These are phyloP conservation scores for Paguma larvata DNA, from an alignment of 2,797 vertebrate species.

Conservation along the genomic window DNA sequence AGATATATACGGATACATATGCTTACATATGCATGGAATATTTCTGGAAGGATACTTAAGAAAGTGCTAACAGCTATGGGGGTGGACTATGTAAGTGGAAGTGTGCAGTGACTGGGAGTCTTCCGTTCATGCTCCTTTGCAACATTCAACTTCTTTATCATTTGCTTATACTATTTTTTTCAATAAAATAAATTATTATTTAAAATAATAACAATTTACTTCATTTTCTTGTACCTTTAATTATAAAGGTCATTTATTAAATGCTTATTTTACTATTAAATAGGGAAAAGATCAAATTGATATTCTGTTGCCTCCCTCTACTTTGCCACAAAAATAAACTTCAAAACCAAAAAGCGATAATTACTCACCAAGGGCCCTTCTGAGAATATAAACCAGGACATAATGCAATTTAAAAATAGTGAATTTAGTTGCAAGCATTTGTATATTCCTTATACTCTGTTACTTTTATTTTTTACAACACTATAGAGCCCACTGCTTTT, in stretches of 20 bases:
- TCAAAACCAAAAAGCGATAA: conserved; percentile 34
- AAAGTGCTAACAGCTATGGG: conserved; percentile 13
- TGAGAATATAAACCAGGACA: neutral
- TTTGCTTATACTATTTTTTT: conserved; percentile 2
- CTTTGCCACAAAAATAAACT: conserved; percentile 49
- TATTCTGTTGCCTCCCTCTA: neutral
- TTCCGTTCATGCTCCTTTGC: neutral
- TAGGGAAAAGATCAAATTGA: neutral
- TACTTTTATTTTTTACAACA: conserved; percentile 55
- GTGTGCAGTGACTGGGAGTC: neutral
- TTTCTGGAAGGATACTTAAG: conserved; percentile 34
- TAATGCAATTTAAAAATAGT: neutral
- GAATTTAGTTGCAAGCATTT: conserved; percentile 45
- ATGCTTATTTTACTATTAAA: conserved; percentile 21
- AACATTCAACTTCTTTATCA: conserved; percentile 38
- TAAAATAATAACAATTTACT: conserved; percentile 40
- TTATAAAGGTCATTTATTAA: conserved; percentile 59
- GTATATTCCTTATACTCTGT: neutral
- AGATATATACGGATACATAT: neutral
- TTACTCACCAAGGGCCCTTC: neutral
- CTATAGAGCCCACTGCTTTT: conserved; percentile 10
- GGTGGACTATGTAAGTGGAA: neutral
- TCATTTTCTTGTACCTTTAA: conserved; percentile 62
- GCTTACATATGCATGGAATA: neutral
- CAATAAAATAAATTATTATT: neutral